A percentile compares a stretch with the other conserved stretches of the same genome.
These are phyloP conservation scores for Rosalia funebris DNA, from an alignment of 2,888 invertebrate species.

Conservation along the genomic window DNA sequence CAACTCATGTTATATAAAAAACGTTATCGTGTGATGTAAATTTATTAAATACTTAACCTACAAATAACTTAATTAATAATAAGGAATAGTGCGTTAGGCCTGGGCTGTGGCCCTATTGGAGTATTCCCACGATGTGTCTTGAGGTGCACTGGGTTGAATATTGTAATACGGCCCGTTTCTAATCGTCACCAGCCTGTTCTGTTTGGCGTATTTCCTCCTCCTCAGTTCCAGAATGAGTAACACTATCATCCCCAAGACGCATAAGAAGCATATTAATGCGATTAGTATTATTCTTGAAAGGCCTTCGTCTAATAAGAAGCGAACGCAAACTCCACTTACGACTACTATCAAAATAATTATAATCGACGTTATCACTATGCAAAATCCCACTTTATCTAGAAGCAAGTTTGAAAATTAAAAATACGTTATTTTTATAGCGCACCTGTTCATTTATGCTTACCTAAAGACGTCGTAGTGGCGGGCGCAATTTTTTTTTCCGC, in stretches of 20 bases:
- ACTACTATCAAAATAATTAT: conserved; percentile 35
- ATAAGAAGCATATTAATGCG: conserved; percentile 33
- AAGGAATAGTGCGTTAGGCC: conserved; percentile 17
- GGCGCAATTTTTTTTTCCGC: conserved; percentile 24
- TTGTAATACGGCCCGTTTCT: conserved; percentile 35
- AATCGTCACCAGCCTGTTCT: conserved; percentile 10
- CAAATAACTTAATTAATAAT: not conserved
- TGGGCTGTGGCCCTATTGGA: conserved; percentile 35
- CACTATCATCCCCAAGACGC: conserved; percentile 29
- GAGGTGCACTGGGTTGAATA: conserved; percentile 35
- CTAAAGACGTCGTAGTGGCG: conserved; percentile 26
- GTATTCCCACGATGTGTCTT: conserved; percentile 36
- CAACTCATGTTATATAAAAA: no score
- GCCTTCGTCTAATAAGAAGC: conserved; percentile 29
- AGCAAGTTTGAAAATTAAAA: conserved; percentile 10
- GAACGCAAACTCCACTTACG: conserved; percentile 32
- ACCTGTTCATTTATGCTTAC: conserved; percentile 9
- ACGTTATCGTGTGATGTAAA: not conserved
- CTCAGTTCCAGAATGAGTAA: conserved; percentile 26
- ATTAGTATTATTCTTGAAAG: conserved; percentile 37
- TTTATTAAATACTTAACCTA: not conserved
- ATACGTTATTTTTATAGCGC: not conserved
- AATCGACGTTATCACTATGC: conserved; percentile 32
- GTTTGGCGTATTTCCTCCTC: conserved; percentile 20
- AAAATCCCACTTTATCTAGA: conserved; percentile 36